Base-by-base conservation (phyloP, 2,113 vertebrate species). In the Illadopsis cleaveri region DNA sequence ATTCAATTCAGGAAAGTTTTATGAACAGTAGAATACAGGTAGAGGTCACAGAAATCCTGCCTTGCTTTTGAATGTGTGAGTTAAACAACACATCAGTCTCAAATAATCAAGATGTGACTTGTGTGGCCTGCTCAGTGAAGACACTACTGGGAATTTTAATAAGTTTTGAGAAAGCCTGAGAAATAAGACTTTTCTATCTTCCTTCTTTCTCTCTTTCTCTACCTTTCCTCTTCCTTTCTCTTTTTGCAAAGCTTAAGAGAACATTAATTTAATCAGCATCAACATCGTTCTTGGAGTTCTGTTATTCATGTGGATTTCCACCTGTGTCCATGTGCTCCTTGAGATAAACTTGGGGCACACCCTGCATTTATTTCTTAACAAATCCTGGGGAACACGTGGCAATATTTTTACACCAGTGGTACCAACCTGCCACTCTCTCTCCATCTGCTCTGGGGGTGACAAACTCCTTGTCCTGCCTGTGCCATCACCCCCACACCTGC, bases 381-480 rank as follows among this genome's bases (percentile, higher is more conserved):
- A 76, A 75, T 68, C 73, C 70, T 42, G 0, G 0, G 47, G 42
- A 56, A 35, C 64, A 62, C 11, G 4, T 78, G 65, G 62, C 60
- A 86, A 9, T 81, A 45, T 44, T 89, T 94, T 62, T 38, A 35
- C 72, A 75, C 84, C 57, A 15, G 47, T 66, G 94, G 66, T 37
- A 75, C 94, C 50, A 70, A 83, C 82, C 78, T 87, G 84, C 65
- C 81, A 24, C 5, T 7, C 65, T 83, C 54, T 54, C 42, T 37
- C 10, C 24, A 70, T 51, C 61, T 2, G 11, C 93, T 76, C 50
- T 5, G 56, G 51, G 62, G 37, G 35, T 76, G 89, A 92, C 60
- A 58, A 90, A 65, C 92, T 88, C 80, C 78, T 60, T 79, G 87
- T 92, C 83, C 90, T 57, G 48, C 93, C 92, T 89, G 78, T 77